Evolutionary conservation across 2,797 vertebrate species (phyloP).

Genomic region (Tadarida brasiliensis): DNA sequence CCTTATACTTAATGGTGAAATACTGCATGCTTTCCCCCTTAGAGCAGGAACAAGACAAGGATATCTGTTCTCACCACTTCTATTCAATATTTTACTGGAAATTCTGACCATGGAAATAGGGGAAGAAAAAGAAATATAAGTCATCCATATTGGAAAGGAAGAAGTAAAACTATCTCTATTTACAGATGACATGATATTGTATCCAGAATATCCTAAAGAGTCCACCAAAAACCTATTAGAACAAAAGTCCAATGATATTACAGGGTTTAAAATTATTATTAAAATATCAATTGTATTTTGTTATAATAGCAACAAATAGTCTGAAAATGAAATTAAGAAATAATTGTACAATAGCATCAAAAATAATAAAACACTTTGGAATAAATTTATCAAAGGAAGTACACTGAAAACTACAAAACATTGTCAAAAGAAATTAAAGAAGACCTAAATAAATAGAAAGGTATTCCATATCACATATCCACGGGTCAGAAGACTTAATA

Average conservation of each 20-base stretch:
- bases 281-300: neutral
- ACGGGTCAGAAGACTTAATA: neutral
- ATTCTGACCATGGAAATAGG: neutral
- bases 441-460: neutral
- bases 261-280: neutral
- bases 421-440: neutral
- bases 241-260: neutral
- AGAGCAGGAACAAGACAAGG: neutral
- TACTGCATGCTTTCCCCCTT: neutral
- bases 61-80: neutral
- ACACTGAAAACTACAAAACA: neutral
- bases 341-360: neutral
- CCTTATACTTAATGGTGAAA: neutral
- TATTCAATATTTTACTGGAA: neutral
- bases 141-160: neutral
- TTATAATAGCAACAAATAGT: neutral
- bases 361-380: neutral
- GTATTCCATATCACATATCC: neutral
- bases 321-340: slow-evolving; percentile 2
- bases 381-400: neutral
- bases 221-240: neutral
- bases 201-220: neutral
- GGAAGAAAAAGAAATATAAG: neutral
- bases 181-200: neutral
- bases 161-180: neutral